Base-by-base conservation (phyloP, 2,113 vertebrate genomes). In the Oceanites oceanicus region DNA sequence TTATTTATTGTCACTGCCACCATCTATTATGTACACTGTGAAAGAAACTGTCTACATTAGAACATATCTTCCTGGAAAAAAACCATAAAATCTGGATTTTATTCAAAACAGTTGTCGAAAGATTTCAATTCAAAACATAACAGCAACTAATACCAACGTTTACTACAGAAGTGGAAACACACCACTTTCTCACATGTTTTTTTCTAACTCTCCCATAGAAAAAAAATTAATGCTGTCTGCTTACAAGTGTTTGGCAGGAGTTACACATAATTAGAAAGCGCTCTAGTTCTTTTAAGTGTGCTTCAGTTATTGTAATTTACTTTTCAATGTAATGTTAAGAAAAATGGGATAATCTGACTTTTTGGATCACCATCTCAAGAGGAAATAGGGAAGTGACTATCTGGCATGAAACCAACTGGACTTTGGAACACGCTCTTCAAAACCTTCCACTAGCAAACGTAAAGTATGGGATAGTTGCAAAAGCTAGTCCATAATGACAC, bases 171-270 rank as follows among this genome's bases (percentile, higher is more conserved):
- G 67, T 67, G 55, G 49, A 88, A 96, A 92, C 71, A 52, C 9
- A 36, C 23, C 59, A 74, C 75, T 93, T 94, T 73, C 74, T 78
- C 81, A 84, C 40, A 14, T 74, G 11, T 3, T 36, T 91, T 44
- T 84, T 78, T 4, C 74, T 88, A 65, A 73, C 50, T 67, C 74
- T 91, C 49, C 32, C 71, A 52, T 2, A 77, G 71, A 73, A 88
- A 94, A 38, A 84, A 83, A 86, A 88, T 23, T 56, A 93, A 52
- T 67, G 42, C 65, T 90, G 71, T 74, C 90, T 93, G 58, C 93
- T 90, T 94, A 79, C 74, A 96, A 86, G 82, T 67, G 67, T 83
- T 93, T 90, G 82, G 85, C 90, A 88, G 55, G 55, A 90, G 38
- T 74, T 58, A 47, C 38, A 88, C 50, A 25, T 76, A 73, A 90